Base-by-base conservation (phyloP, 1,140 invertebrate species). In the Drosophila truncata region DNA sequence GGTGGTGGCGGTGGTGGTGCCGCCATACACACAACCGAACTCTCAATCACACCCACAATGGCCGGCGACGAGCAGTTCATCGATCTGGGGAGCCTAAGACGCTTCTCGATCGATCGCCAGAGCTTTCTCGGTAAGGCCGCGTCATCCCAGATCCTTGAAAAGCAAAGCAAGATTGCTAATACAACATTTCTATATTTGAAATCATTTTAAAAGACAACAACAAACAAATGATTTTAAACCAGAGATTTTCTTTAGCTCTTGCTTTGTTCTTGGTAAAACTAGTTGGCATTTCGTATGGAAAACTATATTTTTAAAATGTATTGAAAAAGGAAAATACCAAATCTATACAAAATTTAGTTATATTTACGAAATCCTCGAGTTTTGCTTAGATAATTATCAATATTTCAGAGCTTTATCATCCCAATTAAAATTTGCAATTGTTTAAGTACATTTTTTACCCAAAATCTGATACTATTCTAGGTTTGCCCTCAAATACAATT, bases 101-200 rank as follows among this genome's bases (percentile, higher is more conserved):
- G 91, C 70, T 92, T 92, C 65, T 92, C 91, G 47, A 92, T 92
- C 66, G 91, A 92, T 91, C 91, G 91, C 35, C 91, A 92, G 65
- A 92, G 91, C 87, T 92, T 92, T 88, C 81, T 91, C 41, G 91
- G 91, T 92, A 92, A 92, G 91, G 60, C 39, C 37, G 35, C 55
- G 37, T 37, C 62, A 67, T 72, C 60, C 44, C 71, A 41, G 39
- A 10, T 29, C 37, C 72, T 20, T n/a, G 18, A 58, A 33, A 54
- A 29, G 13, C 11, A 14, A 49, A 20, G 1, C 41, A 65, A 62
- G 27, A 50, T 18, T 11, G 14, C 50, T 14, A 31, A 58, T 16
- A 16, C 39, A 14, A 33, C 3, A 31, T 7, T 9, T 13, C 9
- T 11, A 20, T 14, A 13, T 47, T 50, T 23, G 4, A 54, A 54